Evolutionary conservation across 2,113 vertebrate genomes (phyloP).

Genomic region (Orthonyx spaldingii): DNA sequence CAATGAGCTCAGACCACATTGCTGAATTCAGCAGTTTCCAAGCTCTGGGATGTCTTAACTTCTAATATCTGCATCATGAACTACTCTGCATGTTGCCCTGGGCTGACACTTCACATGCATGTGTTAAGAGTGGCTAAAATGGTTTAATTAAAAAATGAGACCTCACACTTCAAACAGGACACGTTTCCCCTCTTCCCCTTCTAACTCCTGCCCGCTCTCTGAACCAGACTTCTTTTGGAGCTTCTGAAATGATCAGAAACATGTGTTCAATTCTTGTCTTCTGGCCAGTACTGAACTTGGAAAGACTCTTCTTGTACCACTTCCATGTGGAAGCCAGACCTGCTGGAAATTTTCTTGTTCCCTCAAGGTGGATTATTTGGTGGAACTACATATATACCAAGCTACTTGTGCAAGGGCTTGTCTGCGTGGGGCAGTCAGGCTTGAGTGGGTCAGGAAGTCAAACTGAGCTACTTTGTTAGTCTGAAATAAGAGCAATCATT

Average conservation of each 20-base stretch:
- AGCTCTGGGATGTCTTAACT: background rate
- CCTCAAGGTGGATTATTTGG: background rate
- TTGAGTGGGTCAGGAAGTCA: background rate
- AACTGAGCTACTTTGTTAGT: background rate
- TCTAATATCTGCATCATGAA: background rate
- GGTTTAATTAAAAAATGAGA: constrained; percentile 16
- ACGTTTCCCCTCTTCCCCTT: background rate
- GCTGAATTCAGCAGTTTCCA: constrained; percentile 15
- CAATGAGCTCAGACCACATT: background rate
- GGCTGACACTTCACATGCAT: background rate
- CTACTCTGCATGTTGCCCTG: background rate
- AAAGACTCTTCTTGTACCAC: background rate
- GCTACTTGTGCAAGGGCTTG: background rate
- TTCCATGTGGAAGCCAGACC: constrained; percentile 16
- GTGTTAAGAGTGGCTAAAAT: background rate
- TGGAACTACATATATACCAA: background rate
- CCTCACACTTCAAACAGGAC: constrained; percentile 28
- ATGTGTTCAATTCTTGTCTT: background rate
- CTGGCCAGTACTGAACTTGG: background rate
- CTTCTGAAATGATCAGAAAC: constrained; percentile 48
- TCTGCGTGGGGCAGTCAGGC: background rate
- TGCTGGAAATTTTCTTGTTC: constrained; percentile 20
- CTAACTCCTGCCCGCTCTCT: background rate
- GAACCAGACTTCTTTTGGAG: constrained; percentile 11
- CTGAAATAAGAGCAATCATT: background rate